Base-by-base conservation (phyloP, 2,888 invertebrate species). In the Antheraea assamensis region DNA sequence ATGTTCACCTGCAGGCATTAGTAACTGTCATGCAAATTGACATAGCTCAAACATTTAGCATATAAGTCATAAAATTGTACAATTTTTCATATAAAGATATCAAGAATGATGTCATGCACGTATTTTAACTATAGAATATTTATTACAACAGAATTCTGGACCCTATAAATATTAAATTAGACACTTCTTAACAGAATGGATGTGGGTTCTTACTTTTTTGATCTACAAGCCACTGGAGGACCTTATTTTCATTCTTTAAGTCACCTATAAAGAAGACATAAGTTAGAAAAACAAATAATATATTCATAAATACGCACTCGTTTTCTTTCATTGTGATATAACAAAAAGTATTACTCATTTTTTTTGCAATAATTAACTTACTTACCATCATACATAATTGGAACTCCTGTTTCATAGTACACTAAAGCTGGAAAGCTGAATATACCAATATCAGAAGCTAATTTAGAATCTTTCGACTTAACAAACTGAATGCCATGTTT, bases 341-440 rank as follows among this genome's bases (percentile, higher is more conserved):
- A 42, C 55, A 58, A 58, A 42, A 55, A 21, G 58, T 47, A 42
- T n/a, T 13, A 47, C 3, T 58, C 70, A 24, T 58, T 70, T 19
- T 35, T 70, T 47, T 47, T 35, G 68, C 68, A 68, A 68, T 31
- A 31, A 8, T 68, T 10, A 19, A 90, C 97, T 97, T 96, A 98
- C 98, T 97, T 96, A 98, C 98, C 98, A 95, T 98, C 98, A 92
- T 98, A 98, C 97, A 98, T 98, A 87, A 98, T 98, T 83, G 98
- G 98, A 81, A 98, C 98, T 79, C 98, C 98, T 75, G 98, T 98
- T 94, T 98, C 98, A 87, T 98, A 98, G 91, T 98, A 98, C 72
- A 98, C 98, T 82, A 98, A 95, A 76, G 98, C 98, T 77, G 98
- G 98, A 88, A 98, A 98, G 85, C 98, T 97, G 92, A 98, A 98